Conservation (phyloP, 35 echinoderm and acorn worm genomes). For the Chiridota heheva region DNA sequence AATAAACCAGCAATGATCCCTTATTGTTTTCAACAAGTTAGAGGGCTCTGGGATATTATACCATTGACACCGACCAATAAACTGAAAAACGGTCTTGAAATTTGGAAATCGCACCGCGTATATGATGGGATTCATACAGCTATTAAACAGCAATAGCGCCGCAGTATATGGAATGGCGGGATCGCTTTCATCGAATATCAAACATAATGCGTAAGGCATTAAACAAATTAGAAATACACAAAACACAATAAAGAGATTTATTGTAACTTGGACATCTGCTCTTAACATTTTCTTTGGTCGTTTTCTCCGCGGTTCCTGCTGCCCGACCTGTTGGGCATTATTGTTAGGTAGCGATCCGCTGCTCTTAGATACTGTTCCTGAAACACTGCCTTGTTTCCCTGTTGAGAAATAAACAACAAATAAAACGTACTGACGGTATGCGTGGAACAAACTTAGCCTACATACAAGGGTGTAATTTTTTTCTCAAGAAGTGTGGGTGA, state of each 20-base stretch:
- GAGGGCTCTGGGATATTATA: constrained; percentile 65
- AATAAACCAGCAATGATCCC: no score
- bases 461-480: no score
- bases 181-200: constrained; percentile 34
- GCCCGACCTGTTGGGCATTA: no score
- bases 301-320: no score
- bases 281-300: background rate
- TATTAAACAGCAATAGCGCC: constrained; percentile 36
- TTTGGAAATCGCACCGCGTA: constrained; percentile 68
- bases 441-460: no score
- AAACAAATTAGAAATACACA: constrained; percentile 66
- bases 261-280: constrained; percentile 64
- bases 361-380: no score
- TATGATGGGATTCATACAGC: constrained; percentile 77
- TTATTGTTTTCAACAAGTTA: no score
- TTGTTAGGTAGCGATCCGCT: no score
- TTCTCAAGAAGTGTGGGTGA: no score
- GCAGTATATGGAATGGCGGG: constrained; percentile 25
- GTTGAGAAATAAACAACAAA: no score
- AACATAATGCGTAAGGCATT: constrained; percentile 16
- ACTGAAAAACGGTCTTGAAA: constrained; percentile 68
- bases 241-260: constrained; percentile 70
- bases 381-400: no score
- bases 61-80: constrained; percentile 49
- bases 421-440: no score